Evolutionary conservation across 2,797 vertebrate species (phyloP).

Genomic region (Megaceryle alcyon): DNA sequence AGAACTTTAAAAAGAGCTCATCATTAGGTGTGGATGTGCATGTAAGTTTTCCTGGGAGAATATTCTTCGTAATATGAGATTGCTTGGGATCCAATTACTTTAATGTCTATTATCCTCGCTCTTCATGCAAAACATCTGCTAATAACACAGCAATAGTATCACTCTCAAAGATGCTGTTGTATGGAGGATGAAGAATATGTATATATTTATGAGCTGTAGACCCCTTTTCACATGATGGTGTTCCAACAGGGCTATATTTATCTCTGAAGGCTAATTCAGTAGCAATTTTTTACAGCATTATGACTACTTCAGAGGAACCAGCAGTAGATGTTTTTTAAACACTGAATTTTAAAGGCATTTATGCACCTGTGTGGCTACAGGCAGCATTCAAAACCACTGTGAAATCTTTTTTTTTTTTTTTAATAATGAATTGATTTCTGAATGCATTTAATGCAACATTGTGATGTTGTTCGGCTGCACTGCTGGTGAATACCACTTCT

Average conservation of each 20-base stretch:
- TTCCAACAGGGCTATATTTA: conserved; percentile 5
- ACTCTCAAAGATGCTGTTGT: background rate
- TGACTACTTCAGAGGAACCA: background rate
- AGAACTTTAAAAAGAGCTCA: background rate
- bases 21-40: background rate
- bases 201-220: conserved; percentile 35
- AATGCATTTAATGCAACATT: background rate
- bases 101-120: conserved; percentile 32
- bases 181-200: background rate
- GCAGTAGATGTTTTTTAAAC: background rate
- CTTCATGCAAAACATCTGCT: conserved; percentile 44
- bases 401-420: background rate
- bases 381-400: background rate
- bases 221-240: background rate
- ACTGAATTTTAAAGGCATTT: background rate
- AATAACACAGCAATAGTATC: conserved; percentile 14
- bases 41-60: conserved; percentile 12
- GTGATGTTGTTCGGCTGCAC: background rate
- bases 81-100: conserved; percentile 27
- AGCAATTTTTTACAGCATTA: conserved; percentile 21
- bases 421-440: background rate
- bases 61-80: background rate
- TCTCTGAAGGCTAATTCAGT: conserved; percentile 37
- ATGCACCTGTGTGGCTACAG: background rate
- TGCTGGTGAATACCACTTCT: background rate